Base-by-base conservation (phyloP, 2,113 vertebrate species). In the Ardeotis arabs region DNA sequence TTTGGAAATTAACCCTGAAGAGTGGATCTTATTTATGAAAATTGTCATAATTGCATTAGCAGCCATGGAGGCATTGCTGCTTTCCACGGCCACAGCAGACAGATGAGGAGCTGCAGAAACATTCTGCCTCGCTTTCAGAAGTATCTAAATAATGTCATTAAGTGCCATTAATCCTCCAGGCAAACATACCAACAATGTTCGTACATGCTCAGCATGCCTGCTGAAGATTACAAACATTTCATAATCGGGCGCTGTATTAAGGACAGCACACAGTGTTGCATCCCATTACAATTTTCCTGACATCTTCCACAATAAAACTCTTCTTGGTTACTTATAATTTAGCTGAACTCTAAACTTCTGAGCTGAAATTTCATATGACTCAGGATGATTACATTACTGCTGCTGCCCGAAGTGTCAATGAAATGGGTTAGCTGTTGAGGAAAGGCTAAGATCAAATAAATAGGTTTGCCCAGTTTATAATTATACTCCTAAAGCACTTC, bases 1-100 rank as follows among this genome's bases (percentile, higher is more conserved):
- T 60, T 83, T 81, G 68, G 89, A 91, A 92, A 94, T 83, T 44
- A 96, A 84, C 75, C 55, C 75, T 22, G 58, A 79, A 89, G 75
- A 92, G 24, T 68, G 68, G 28, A 64, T 88, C 63, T 92, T 95
- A 53, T 68, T 93, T 93, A 90, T 55, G 66, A 81, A 93, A 49
- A 59, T 56, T 35, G 14, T 74, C 21, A 24, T 78, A 89, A 73
- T 47, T 80, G 52, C 7, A 6, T 82, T 85, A 89, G 55, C 53
- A 82, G 55, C n/a, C 20, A 13, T 11, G 62, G 37, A 52, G 23
- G 58, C 64, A 75, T 53, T 0, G 0, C 45, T 66, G 60, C 17
- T 75, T 86, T 88, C 74, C 66, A 31, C 45, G 89, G 49, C 35
- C 68, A 27, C 0, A 55, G 64, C 31, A 85, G 74, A 28, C 23